phyloP scores from a whole-genome alignment of 2,113 vertebrate species.

The Manacus vitellinus region DNA sequence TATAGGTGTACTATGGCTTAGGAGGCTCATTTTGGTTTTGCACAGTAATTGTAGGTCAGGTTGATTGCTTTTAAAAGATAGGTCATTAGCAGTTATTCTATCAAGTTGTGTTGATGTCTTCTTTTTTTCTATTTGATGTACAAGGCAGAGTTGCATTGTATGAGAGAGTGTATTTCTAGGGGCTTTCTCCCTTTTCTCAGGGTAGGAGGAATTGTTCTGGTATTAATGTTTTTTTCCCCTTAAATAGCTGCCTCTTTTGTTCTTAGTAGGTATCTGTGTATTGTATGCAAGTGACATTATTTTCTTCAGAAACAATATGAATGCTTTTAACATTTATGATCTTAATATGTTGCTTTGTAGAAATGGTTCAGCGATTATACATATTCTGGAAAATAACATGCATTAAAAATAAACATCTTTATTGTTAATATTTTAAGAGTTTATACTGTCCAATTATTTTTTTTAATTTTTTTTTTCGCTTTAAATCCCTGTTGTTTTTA shows the following conservation, averaged over 20 bases:
- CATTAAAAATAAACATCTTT: neutral
- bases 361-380: neutral
- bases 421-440: neutral
- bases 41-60: neutral
- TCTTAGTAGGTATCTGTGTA: neutral
- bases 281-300: neutral
- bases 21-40: neutral
- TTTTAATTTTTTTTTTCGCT: neutral
- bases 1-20: neutral
- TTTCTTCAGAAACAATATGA: neutral
- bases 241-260: neutral
- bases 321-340: neutral
- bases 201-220: neutral
- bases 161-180: neutral
- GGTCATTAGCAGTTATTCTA: neutral
- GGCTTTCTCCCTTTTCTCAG: neutral
- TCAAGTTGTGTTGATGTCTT: neutral
- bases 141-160: neutral
- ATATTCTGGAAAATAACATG: constrained; percentile 39
- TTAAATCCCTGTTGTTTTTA: neutral
- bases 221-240: neutral
- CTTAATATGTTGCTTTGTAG: neutral
- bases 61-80: no score
- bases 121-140: neutral
- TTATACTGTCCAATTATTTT: neutral